phyloP scores from a whole-genome alignment of 2,113 vertebrate species.

The Oriolus oriolus region DNA sequence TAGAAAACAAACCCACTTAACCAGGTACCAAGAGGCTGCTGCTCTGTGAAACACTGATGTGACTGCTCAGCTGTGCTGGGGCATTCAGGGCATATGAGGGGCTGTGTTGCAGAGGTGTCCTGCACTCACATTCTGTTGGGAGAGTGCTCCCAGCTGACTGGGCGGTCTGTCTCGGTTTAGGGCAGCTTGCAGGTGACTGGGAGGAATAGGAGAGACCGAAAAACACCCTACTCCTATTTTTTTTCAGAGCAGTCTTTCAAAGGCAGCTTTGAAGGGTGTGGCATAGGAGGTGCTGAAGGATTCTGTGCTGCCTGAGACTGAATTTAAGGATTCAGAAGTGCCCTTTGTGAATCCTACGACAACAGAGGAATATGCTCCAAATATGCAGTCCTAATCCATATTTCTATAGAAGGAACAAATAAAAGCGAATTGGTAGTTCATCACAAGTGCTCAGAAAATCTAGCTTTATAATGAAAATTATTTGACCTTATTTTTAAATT shows the following conservation, averaged over 20 bases:
- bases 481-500: not conserved
- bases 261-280: not conserved
- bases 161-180: not conserved
- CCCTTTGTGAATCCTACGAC: not conserved
- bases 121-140: accelerated
- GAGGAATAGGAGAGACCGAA: not conserved
- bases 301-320: not conserved
- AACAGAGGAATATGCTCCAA: not conserved
- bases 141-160: not conserved
- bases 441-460: not conserved
- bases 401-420: not conserved
- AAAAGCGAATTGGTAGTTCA: not conserved
- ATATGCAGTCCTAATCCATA: not conserved
- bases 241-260: not conserved
- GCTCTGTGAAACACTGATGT: not conserved
- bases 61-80: not conserved
- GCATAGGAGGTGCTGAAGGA: not conserved
- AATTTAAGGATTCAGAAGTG: not conserved
- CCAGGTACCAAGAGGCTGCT: not conserved
- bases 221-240: not conserved
- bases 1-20: not conserved
- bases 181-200: not conserved
- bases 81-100: accelerated
- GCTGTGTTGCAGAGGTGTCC: not conserved
- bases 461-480: not conserved